A percentile compares a stretch with the other conserved stretches of the same genome.
These are phyloP conservation scores for Trochalopteron elliotii DNA, from an alignment of 2,113 vertebrate genomes.

Conservation along the genomic window DNA sequence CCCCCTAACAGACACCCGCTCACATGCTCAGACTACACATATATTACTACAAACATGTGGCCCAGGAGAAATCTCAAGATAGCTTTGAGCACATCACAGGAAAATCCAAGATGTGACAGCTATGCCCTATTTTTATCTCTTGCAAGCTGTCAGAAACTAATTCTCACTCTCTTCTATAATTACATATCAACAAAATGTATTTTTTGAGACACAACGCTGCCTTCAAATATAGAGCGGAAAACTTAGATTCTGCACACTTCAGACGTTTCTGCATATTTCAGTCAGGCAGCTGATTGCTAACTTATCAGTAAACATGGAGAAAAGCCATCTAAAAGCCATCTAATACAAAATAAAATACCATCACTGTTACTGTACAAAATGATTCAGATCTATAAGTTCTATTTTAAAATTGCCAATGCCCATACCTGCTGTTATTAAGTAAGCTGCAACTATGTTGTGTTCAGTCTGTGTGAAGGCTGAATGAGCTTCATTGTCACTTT, in stretches of 20 bases:
- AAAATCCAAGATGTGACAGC: conserved; percentile 56
- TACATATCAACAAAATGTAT: conserved; percentile 15
- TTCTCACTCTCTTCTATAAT: conserved; percentile 41
- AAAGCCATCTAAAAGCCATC: not conserved
- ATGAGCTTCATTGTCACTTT: conserved; percentile 52
- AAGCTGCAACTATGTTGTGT: conserved; percentile 92
- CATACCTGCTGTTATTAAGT: conserved; percentile 94
- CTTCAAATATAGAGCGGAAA: conserved; percentile 5
- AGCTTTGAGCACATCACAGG: conserved; percentile 8
- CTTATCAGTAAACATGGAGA: not conserved
- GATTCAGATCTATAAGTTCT: not conserved
- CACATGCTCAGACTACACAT: conserved; percentile 52
- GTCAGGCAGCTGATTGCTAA: not conserved
- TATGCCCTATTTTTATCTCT: conserved; percentile 54
- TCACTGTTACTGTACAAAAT: not conserved
- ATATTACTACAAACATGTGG: conserved; percentile 11
- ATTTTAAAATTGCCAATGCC: not conserved
- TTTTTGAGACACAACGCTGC: not conserved
- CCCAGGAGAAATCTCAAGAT: conserved; percentile 46
- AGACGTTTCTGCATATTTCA: not conserved
- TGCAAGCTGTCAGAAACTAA: conserved; percentile 58
- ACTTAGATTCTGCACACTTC: not conserved
- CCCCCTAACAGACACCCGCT: conserved; percentile 29
- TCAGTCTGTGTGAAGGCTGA: conserved; percentile 85
- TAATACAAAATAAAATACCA: not conserved